These are phyloP conservation scores for Bombus confusus DNA, from an alignment of 1,140 invertebrate genomes.

Conservation along the genomic window DNA sequence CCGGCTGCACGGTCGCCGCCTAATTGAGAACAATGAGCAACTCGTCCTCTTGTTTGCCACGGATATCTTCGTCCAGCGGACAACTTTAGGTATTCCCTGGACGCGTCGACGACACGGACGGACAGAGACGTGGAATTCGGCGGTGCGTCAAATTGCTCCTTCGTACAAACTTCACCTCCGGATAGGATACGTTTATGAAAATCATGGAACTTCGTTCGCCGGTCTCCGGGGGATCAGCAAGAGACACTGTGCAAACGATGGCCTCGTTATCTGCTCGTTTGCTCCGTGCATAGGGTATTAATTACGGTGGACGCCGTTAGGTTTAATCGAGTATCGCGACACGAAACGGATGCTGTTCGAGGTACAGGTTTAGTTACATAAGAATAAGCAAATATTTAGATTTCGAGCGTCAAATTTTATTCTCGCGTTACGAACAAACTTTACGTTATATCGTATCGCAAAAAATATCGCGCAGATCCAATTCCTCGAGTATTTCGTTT, in stretches of 20 bases:
- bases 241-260: conserved; percentile 38
- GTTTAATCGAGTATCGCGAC: conserved; percentile 11
- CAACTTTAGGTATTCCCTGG: conserved; percentile 19
- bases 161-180: conserved; percentile 50
- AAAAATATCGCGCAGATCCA: too few relatives aligned
- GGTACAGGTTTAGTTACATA: neutral
- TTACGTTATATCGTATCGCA: fast-evolving
- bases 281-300: conserved; percentile 51
- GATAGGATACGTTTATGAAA: conserved; percentile 37
- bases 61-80: conserved; percentile 26
- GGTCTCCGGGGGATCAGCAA: conserved; percentile 30
- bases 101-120: neutral
- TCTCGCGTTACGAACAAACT: neutral
- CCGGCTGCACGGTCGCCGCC: conserved; percentile 55
- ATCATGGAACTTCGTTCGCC: conserved; percentile 51
- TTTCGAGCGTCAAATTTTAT: neutral
- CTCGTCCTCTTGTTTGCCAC: conserved; percentile 55
- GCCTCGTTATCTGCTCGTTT: conserved; percentile 53
- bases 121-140: neutral
- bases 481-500: too few relatives aligned
- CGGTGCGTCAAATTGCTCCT: conserved; percentile 59
- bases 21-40: conserved; percentile 69
- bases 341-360: too few relatives aligned
- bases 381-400: too few relatives aligned
- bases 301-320: conserved; percentile 38